phyloP scores from a whole-genome alignment of 2,797 vertebrate genomes.

The Pipistrellus pygmaeus region DNA sequence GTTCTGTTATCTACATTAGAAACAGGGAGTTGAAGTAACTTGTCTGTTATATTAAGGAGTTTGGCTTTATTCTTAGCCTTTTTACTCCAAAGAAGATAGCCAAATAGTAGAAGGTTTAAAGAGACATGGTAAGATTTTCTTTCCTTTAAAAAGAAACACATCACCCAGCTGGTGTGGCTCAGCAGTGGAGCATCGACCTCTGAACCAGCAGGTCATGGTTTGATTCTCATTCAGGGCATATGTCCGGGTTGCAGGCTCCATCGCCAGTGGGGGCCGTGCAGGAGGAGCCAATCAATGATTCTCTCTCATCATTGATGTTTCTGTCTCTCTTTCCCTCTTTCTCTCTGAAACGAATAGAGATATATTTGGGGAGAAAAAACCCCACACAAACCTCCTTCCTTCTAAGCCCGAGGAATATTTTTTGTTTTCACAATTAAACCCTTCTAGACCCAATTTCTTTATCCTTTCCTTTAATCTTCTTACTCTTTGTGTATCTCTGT shows the following conservation, averaged over 20 bases:
- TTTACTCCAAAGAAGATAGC: not conserved
- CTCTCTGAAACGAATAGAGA: too few relatives aligned
- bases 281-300: too few relatives aligned
- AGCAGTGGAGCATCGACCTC: too few relatives aligned
- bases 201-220: too few relatives aligned
- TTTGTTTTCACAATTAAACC: not conserved
- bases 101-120: constrained; percentile 55
- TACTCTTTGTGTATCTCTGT: not conserved
- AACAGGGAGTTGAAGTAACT: not conserved
- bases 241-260: too few relatives aligned
- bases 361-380: too few relatives aligned
- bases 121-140: not conserved
- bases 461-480: not conserved
- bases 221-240: too few relatives aligned
- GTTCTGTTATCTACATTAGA: not conserved
- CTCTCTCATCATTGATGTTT: too few relatives aligned
- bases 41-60: not conserved
- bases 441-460: not conserved
- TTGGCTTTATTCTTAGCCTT: not conserved
- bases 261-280: too few relatives aligned
- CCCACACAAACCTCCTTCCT: not conserved
- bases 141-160: not conserved
- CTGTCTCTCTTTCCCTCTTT: too few relatives aligned
- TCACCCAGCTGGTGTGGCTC: too few relatives aligned
- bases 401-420: not conserved